phyloP scores from a whole-genome alignment of 2,113 vertebrate species.

The Laticauda laticaudata region DNA sequence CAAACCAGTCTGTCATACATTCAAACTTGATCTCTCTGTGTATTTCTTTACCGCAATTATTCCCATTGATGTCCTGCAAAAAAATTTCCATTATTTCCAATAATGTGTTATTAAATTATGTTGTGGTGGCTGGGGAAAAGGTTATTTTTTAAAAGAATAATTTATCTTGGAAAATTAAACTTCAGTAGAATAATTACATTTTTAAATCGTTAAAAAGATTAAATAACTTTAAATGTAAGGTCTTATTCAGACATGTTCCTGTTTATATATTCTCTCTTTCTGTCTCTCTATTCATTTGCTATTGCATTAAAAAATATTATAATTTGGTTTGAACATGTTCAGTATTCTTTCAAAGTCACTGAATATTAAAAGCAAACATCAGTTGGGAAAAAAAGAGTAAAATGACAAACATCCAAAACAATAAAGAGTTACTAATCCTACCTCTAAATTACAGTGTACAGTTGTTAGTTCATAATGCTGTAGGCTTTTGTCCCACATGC shows the following conservation, averaged over 20 bases:
- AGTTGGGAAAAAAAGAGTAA: not conserved
- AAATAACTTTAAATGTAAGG: slow-evolving; percentile 40
- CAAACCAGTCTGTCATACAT: slow-evolving; percentile 17
- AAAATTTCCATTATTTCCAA: slow-evolving; percentile 2
- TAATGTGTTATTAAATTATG: slow-evolving; percentile 23
- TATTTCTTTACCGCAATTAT: slow-evolving; percentile 8
- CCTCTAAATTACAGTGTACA: not conserved
- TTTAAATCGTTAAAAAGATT: not conserved
- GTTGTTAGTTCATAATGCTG: not conserved
- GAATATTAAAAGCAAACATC: not conserved
- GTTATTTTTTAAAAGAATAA: not conserved
- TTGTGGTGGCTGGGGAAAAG: not conserved
- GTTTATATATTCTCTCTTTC: not conserved
- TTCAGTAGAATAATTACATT: slow-evolving; percentile 29
- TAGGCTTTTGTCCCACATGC: not conserved
- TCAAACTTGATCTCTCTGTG: slow-evolving; percentile 8
- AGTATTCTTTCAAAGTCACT: not conserved
- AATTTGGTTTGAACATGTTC: not conserved
- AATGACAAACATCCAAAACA: not conserved
- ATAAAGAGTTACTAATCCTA: not conserved
- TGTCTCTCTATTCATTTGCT: not conserved
- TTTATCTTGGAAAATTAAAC: slow-evolving; percentile 42
- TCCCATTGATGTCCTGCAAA: slow-evolving; percentile 32
- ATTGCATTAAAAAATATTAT: not conserved
- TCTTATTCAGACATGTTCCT: slow-evolving; percentile 25